These are phyloP conservation scores for Eueremaeus valkanovi DNA, from an alignment of 2,888 invertebrate species.

Conservation along the genomic window DNA sequence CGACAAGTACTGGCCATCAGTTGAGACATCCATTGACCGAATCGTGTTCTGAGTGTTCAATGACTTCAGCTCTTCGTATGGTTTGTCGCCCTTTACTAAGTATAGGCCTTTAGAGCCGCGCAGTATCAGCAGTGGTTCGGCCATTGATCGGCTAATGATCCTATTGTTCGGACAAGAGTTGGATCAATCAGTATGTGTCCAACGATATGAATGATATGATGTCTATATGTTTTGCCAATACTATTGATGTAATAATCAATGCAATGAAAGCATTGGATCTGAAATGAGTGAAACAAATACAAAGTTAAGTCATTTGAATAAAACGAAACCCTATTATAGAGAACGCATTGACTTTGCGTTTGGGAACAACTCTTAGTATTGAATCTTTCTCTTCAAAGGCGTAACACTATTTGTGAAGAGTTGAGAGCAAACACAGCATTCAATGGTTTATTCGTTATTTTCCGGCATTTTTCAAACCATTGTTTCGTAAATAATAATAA, in stretches of 20 bases:
- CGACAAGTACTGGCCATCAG: slow-evolving; percentile 38
- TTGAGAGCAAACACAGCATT: not conserved
- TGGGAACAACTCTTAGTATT: no score
- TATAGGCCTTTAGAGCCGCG: slow-evolving; percentile 3
- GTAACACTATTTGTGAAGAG: not conserved
- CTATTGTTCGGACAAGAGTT: no score
- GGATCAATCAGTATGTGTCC: no score
- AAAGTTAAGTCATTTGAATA: no score
- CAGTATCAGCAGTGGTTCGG: not conserved
- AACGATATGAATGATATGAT: no score
- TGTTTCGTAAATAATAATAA: no score
- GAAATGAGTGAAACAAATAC: no score
- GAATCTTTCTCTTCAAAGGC: no score
- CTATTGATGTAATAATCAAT: not conserved
- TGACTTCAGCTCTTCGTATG: not conserved
- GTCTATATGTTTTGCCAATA: not conserved
- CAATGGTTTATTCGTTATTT: not conserved
- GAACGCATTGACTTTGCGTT: no score
- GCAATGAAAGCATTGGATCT: not conserved
- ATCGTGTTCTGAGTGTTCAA: not conserved
- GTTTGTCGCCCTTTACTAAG: not conserved
- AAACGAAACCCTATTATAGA: no score
- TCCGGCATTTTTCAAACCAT: slow-evolving; percentile 8
- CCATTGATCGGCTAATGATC: no score
- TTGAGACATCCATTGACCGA: slow-evolving; percentile 19